Evolutionary conservation across 2,797 vertebrate species (phyloP), one percentile per base, ranked within the genome.

Genomic region (Myoxocephalus aenaeus): DNA sequence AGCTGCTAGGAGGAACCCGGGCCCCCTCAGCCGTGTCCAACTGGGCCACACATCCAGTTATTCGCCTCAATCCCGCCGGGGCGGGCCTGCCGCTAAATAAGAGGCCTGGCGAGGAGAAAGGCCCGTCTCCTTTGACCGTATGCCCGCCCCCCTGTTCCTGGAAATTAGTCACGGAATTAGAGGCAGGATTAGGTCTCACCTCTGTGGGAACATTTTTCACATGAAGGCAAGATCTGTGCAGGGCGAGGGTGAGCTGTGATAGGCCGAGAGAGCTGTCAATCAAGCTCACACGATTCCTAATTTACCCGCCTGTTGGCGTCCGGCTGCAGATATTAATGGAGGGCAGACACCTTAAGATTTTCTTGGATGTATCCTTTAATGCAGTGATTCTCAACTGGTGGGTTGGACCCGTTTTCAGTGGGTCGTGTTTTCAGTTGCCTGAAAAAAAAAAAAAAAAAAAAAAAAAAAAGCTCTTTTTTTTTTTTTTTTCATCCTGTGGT

Each of bases 11-110:
- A 78, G 77, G 25, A 70, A 44, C 77, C 73, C 44, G 0, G 77
- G 69, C 70, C 65, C 67, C 70, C 48, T 73, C 71, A n/a, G 64
- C 46, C 12, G 22, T 56, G 65, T 86, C 83, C 66, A 75, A 75
- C 82, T 40, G 80, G 18, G 65, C 65, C 70, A 70, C 74, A 54
- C 57, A 63, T 73, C 57, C 63, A 66, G 72, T 72, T 70, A 73
- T 65, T 72, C 73, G 75, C 65, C 71, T 70, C 48, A 70, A 14
- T 80, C 73, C 78, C 11, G 17, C 76, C 44, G 61, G 53, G 57
- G 66, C 59, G 25, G 25, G 25, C 25, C 25, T 54, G 58, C 77
- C 84, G 46, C 46, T 48, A 20, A 85, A 80, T 82, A 27, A 61
- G 73, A 78, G 50, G 32, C 17, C 38, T 62, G 58, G 65, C 65